A percentile compares a stretch with the other conserved stretches of the same genome.
Conservation (phyloP, 1,140 invertebrate species). For the Drosophila albomicans region DNA sequence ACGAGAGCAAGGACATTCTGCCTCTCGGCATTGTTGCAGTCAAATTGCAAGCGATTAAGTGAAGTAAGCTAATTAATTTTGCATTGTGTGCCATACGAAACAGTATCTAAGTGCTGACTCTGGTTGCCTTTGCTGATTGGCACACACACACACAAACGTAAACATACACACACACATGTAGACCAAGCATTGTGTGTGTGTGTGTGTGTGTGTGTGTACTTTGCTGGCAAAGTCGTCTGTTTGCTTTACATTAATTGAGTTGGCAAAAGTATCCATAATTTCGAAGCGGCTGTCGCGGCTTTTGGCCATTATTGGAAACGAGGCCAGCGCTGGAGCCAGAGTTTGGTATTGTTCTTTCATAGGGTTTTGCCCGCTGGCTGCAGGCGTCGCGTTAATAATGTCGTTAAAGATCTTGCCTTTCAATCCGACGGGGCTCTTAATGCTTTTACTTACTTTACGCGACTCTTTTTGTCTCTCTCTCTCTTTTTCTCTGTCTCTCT, state of each 20-base stretch:
- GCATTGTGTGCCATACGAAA: constrained; percentile 65
- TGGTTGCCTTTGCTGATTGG: constrained; percentile 42
- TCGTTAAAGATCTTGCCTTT: constrained; percentile 58
- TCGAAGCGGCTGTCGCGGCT: constrained; percentile 48
- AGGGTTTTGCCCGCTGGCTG: constrained; percentile 10
- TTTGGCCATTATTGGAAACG: constrained; percentile 62
- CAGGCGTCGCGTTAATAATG: constrained; percentile 56
- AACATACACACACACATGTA: background rate
- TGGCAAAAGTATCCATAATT: constrained; percentile 77
- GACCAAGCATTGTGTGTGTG: background rate
- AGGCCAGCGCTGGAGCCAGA: constrained; percentile 5
- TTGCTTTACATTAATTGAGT: constrained; percentile 82
- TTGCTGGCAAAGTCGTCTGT: constrained; percentile 45
- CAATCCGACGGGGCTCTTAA: constrained; percentile 46
- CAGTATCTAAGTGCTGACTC: constrained; percentile 31
- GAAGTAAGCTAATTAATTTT: constrained; percentile 84
- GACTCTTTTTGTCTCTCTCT: background rate
- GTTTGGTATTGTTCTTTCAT: constrained; percentile 19
- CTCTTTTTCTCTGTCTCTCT: constrained; percentile 22
- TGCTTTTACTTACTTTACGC: background rate
- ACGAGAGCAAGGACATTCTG: constrained; percentile 22
- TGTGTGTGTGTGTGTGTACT: constrained; percentile 1
- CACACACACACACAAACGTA: constrained; percentile 16
- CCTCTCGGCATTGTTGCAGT: constrained; percentile 64
- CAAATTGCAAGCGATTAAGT: constrained; percentile 80